These are phyloP conservation scores for Bellardia pandia DNA, from an alignment of 2,888 invertebrate species.

Conservation along the genomic window DNA sequence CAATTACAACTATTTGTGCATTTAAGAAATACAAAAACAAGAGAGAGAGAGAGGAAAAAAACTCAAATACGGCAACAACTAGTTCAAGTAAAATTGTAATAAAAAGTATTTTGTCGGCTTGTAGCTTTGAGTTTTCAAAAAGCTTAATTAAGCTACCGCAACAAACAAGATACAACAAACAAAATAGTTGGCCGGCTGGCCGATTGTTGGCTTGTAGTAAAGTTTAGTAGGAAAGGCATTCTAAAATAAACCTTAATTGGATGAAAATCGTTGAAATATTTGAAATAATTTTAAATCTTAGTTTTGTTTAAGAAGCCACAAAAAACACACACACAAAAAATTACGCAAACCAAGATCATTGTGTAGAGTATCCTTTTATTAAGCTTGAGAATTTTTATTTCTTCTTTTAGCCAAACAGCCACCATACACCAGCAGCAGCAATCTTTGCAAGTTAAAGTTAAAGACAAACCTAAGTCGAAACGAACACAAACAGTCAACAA, in stretches of 20 bases:
- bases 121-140: slow-evolving; percentile 64
- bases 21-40: background rate
- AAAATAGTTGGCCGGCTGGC: slow-evolving; percentile 29
- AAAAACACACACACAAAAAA: slow-evolving; percentile 42
- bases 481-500: background rate
- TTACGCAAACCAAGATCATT: slow-evolving; percentile 63
- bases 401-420: slow-evolving; percentile 55
- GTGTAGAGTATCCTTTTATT: slow-evolving; percentile 61
- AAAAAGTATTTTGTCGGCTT: slow-evolving; percentile 68
- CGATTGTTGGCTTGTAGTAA: slow-evolving; percentile 8
- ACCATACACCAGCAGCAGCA: background rate
- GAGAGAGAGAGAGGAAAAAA: background rate
- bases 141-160: slow-evolving; percentile 73
- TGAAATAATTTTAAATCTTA: slow-evolving; percentile 64
- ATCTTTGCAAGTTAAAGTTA: background rate
- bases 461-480: background rate
- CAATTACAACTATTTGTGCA: slow-evolving; percentile 23
- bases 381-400: slow-evolving; percentile 65
- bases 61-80: slow-evolving; percentile 1
- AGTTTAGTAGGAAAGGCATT: slow-evolving; percentile 49
- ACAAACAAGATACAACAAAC: slow-evolving; percentile 57
- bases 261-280: slow-evolving; percentile 72
- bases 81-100: slow-evolving; percentile 39
- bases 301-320: slow-evolving; percentile 8
- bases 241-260: slow-evolving; percentile 72